Conservation (phyloP, 2,888 invertebrate genomes). For the Rhamnusium bicolor region DNA sequence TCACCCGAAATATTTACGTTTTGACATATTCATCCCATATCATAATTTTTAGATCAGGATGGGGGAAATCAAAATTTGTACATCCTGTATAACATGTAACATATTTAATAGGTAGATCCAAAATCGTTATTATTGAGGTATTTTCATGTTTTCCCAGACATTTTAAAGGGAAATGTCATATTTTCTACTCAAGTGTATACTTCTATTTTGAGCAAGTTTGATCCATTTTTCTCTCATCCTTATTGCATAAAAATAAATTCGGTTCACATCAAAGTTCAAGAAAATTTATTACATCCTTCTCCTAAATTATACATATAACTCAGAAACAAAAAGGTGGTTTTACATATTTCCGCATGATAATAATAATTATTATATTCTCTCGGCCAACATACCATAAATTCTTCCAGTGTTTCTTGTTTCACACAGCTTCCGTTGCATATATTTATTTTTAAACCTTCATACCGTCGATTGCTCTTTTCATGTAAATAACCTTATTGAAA, state of each 20-base stretch:
- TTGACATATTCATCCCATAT: no score
- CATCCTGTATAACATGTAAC: no score
- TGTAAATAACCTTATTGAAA: slow-evolving; percentile 2
- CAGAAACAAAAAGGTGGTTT: not conserved
- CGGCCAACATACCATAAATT: not conserved
- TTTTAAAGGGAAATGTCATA: no score
- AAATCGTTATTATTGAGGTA: not conserved
- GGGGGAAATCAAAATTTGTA: no score
- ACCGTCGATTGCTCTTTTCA: not conserved
- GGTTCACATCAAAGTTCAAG: not conserved
- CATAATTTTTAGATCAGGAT: no score
- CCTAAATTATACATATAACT: not conserved
- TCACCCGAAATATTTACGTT: no score
- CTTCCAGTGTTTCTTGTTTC: not conserved
- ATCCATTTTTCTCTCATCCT: not conserved
- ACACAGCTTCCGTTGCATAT: slow-evolving; percentile 4
- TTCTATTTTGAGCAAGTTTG: not conserved
- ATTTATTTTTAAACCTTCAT: slow-evolving; percentile 11
- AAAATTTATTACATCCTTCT: not conserved
- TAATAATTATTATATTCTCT: slow-evolving; percentile 5
- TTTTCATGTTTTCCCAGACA: not conserved
- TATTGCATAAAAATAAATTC: not conserved
- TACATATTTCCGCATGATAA: slow-evolving; percentile 8
- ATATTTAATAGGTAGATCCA: no score
- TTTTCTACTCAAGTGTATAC: no score